Base-by-base conservation (phyloP, 1,140 invertebrate species). In the Leptestheria dahalacensis region DNA sequence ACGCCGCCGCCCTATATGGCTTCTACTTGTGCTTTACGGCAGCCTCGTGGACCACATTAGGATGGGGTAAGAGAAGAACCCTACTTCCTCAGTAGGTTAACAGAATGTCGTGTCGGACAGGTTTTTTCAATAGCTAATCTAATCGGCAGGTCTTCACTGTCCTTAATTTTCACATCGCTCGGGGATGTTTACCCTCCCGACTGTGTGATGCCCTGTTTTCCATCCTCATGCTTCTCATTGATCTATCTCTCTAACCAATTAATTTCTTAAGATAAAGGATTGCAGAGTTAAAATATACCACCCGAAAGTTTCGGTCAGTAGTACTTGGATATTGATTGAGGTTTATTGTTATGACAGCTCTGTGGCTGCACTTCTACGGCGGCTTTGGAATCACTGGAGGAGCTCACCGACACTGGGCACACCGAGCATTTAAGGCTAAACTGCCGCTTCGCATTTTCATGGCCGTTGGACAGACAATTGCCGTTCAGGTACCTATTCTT, bases 401-500 rank as follows among this genome's bases (percentile, higher is more conserved):
- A 11, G 77, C 74, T 6, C 80, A 82, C 65, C 68, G 80, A 25
- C 69, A 82, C 9, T 82, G 80, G 80, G 67, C 79, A 15, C 80
- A 82, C 67, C 66, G 74, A 23, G 70, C 77, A 4, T 82, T 80
- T 70, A 80, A 80, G 64, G 80, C 81, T 3, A 74, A 66, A 58
- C 68, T 75, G 47, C 80, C 79, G 2, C 66, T 82, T 3, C 75
- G 81, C 41, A 66, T 79, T 3, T 64, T 81, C 15, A 65, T 83
- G 1, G 82, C 83, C 63, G 48, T 88, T 12, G 74, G 81, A 53
- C 85, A 95, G 66, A 87, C 85, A 0, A 73, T 84, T 63, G 84
- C 91, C 18, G 84, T 90, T 61, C 83, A 93, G 76, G 87, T 76
- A 79, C 75, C 72, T 78, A 74, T 20, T n/a, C n/a, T n/a, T n/a